A percentile compares a stretch with the other conserved stretches of the same genome.
Conservation (phyloP, 2,113 vertebrate genomes). For the Scalopus aquaticus region DNA sequence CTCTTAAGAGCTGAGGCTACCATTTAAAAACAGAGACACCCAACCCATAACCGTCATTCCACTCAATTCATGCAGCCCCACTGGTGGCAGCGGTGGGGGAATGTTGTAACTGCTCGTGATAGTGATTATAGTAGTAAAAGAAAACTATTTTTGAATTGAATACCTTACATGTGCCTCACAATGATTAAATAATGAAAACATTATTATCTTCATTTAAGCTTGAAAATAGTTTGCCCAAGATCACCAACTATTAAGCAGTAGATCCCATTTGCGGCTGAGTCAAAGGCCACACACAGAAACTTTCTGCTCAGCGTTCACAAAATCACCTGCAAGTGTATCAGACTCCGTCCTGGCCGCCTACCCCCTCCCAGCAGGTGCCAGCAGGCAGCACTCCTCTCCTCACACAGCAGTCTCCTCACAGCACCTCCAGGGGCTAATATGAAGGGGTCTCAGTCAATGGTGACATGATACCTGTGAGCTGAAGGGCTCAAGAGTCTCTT, state of each 20-base stretch:
- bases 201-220: background rate
- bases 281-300: background rate
- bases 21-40: background rate
- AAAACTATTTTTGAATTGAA: background rate
- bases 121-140: background rate
- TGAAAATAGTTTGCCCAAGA: background rate
- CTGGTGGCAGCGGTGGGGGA: fast-evolving
- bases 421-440: fast-evolving
- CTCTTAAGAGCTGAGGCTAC: background rate
- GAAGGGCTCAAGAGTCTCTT: background rate
- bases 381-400: fast-evolving
- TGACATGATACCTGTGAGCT: background rate
- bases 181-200: background rate
- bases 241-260: background rate
- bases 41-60: background rate
- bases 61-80: background rate
- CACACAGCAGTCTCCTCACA: background rate
- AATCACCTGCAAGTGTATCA: too few species aligned
- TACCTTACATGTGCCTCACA: background rate
- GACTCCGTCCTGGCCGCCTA: background rate
- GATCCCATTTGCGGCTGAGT: background rate
- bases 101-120: background rate
- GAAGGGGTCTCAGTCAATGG: fast-evolving
- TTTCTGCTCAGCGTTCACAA: background rate
- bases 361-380: background rate